Conservation (phyloP, 2,113 vertebrate genomes). For the Indri indri region DNA sequence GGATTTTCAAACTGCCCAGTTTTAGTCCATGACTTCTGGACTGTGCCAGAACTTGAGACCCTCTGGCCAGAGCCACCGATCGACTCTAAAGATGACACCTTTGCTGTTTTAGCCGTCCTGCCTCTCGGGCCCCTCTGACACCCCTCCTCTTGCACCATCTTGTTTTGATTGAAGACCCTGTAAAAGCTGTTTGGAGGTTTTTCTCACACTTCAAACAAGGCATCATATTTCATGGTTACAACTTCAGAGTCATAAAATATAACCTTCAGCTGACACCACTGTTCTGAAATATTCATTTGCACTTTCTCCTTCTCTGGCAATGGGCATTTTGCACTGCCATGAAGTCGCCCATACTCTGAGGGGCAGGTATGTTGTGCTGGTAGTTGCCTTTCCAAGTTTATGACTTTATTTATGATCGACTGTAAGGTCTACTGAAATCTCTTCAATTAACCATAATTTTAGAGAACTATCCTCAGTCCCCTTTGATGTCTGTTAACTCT, state of each 20-base stretch:
- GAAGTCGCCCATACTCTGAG: background rate
- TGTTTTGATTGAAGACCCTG: conserved; percentile 53
- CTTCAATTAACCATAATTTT: conserved; percentile 64
- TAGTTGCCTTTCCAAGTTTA: conserved; percentile 44
- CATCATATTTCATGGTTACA: conserved; percentile 60
- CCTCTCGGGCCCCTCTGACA: background rate
- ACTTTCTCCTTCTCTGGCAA: background rate
- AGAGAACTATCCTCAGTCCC: background rate
- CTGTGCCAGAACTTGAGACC: background rate
- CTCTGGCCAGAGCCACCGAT: background rate
- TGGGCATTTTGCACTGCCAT: background rate
- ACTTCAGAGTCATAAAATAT: conserved; percentile 56
- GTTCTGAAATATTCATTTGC: conserved; percentile 52
- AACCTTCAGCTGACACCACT: conserved; percentile 61
- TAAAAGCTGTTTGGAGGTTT: conserved; percentile 66
- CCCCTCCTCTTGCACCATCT: background rate
- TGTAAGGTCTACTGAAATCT: conserved; percentile 1
- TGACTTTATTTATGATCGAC: conserved; percentile 47
- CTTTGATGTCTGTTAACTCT: background rate
- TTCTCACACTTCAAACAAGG: conserved; percentile 64
- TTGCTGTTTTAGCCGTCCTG: background rate
- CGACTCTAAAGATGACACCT: background rate
- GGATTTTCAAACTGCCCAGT: background rate
- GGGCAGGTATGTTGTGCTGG: conserved; percentile 4
- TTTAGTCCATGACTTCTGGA: background rate